Evolutionary conservation across 2,113 vertebrate species (phyloP).

Genomic region (Scolopax mira): DNA sequence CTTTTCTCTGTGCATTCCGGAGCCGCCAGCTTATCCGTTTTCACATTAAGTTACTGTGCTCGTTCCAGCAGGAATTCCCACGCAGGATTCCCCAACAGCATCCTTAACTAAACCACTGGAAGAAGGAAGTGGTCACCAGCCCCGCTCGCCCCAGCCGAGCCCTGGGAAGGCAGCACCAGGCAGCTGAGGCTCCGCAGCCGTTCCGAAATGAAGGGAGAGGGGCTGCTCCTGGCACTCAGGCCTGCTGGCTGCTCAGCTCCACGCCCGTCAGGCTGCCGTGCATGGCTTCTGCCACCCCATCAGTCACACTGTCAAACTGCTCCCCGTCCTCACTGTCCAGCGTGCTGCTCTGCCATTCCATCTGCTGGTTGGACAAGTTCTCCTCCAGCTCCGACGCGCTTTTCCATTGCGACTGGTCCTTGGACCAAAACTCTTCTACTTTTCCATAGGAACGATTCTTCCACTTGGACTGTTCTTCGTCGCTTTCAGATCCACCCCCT

Average conservation of each 20-base stretch:
- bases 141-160: constrained; percentile 15
- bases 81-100: constrained; percentile 22
- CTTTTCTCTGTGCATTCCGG: constrained; percentile 68
- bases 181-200: constrained; percentile 43
- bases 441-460: constrained; percentile 85
- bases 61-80: constrained; percentile 56
- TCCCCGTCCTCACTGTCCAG: constrained; percentile 81
- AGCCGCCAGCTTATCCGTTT: constrained; percentile 63
- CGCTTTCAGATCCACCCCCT: constrained; percentile 64
- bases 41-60: constrained; percentile 74
- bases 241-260: constrained; percentile 84
- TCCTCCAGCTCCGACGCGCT: constrained; percentile 74
- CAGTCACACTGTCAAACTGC: constrained; percentile 76
- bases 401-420: constrained; percentile 82
- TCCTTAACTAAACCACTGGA: constrained; percentile 6
- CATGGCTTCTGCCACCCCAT: constrained; percentile 76
- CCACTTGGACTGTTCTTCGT: constrained; percentile 77
- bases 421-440: constrained; percentile 82
- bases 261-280: constrained; percentile 77
- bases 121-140: background rate
- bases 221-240: too few relatives aligned
- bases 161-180: constrained; percentile 63
- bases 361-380: constrained; percentile 75
- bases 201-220: constrained; percentile 9
- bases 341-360: constrained; percentile 82